These are phyloP conservation scores for Bombus pascuorum DNA, from an alignment of 1,140 invertebrate species.

Conservation along the genomic window DNA sequence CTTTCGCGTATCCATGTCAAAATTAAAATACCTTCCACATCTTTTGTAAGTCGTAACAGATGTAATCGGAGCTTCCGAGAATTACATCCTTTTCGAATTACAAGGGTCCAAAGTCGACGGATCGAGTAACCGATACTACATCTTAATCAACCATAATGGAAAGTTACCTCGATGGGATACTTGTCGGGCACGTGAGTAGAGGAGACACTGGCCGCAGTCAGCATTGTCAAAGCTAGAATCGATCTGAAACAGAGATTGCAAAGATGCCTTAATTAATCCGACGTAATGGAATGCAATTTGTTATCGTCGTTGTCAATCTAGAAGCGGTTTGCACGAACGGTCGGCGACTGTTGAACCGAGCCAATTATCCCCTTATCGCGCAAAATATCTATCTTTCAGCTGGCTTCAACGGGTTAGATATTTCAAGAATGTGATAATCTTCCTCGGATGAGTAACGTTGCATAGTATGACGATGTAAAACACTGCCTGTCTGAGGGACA, in stretches of 20 bases:
- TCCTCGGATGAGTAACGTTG: constrained; percentile 27
- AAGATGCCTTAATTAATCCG: constrained; percentile 52
- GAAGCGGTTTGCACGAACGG: constrained; percentile 20
- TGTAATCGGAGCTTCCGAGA: too few relatives aligned
- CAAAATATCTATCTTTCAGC: constrained; percentile 47
- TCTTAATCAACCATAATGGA: neutral
- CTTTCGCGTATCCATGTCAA: neutral
- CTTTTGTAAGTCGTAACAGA: neutral
- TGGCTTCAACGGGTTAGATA: constrained; percentile 44
- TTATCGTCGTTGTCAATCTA: constrained; percentile 51
- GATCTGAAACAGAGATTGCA: constrained; percentile 74
- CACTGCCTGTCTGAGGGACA: neutral
- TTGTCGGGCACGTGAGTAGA: constrained; percentile 75
- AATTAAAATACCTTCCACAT: neutral
- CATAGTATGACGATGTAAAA: neutral
- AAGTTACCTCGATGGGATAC: constrained; percentile 77
- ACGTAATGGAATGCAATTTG: constrained; percentile 49
- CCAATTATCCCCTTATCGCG: constrained; percentile 59
- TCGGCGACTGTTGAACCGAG: constrained; percentile 38
- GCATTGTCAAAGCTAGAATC: constrained; percentile 69
- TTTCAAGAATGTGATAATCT: constrained; percentile 67
- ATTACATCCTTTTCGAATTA: neutral
- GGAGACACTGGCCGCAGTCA: constrained; percentile 67
- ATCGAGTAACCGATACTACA: neutral
- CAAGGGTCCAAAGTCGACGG: neutral